Base-by-base conservation (phyloP, 1,140 invertebrate species). In the Archegozetes longisetosus region DNA sequence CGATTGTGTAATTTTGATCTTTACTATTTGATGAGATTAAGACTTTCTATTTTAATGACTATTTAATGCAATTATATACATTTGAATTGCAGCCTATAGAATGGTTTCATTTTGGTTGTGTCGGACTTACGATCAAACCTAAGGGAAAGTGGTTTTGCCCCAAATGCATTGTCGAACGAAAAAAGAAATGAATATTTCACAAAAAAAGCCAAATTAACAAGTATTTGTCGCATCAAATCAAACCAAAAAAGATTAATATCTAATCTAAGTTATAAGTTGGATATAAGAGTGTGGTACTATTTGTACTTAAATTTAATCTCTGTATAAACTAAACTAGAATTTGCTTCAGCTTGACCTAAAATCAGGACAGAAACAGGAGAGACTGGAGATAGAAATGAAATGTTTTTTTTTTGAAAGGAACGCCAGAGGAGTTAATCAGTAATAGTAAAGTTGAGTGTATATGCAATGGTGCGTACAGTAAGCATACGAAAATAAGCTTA, bases 91-190 rank as follows among this genome's bases (percentile, higher is more conserved):
- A 62, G 29, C 54, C 40, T 55, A 53, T 57, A n/a, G 60, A 55
- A 49, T 58, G 96, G 96, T 99, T 98, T 73, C 96, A 99, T 72
- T 99, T 98, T 75, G 89, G 88, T 0, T 99, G 96, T 75, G 94
- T 99, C 26, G 85, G 84, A 1, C 75, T 99, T 27, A 84, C 82
- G n/a, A 86, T 85, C 0, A 97, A 98, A 72, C 96, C 96, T 0
- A 98, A 98, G 75, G 95, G 94, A 12, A 95, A 94, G 76, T 98
- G 94, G 93, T 98, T 84, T 72, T 98, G 94, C 74, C 92, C 92
- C 0, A 90, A 89, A 68, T 93, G 90, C 71, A 46, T 55, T 32
- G 46, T 20, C 9, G 59, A 63, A 46, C 17, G 54, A 23, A 63
- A 62, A 28, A 58, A 58, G n/a, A 59, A 62, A 48, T 54, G 46